Evolutionary conservation across 2,888 invertebrate genomes (phyloP), one percentile per base, ranked within the genome.

Genomic region (Cabera pusaria): DNA sequence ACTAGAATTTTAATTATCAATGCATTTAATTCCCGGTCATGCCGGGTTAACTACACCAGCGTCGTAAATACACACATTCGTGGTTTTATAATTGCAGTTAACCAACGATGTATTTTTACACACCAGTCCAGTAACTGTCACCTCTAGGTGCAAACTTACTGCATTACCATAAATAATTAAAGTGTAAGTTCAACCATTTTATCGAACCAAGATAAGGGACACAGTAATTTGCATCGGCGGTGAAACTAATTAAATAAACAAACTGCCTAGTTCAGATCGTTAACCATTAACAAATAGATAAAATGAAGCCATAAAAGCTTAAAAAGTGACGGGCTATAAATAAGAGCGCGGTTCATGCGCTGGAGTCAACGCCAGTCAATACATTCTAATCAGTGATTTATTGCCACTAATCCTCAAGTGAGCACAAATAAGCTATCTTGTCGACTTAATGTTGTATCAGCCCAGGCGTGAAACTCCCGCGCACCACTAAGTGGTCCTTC

Each of bases 371-470:
- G 80, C 82, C 80, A 85, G 87, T 88, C 86, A 88, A 86, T 86
- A 86, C 86, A 86, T 85, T 88, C 82, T 87, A 88, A 88, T 87
- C 88, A 88, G 83, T 87, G 88, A 88, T 88, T 86, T 88, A 88
- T 86, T 82, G 77, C 80, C 78, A 79, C 83, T 87, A 88, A 88
- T 87, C 87, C 85, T 71, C 77, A 71, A 84, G 83, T 80, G 77
- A 85, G 85, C 88, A 87, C 87, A 88, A 88, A 87, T 88, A 88
- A 88, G 87, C 87, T 87, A 88, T 88, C 87, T 85, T 85, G 88
- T 86, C 86, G 87, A 83, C 84, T 87, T 86, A 86, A 87, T 85
- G 88, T 86, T 83, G 80, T 87, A 88, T 87, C 87, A 83, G 81
- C 63, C 68, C 84, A 81, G 87, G 88, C 88, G 88, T 87, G 88